Evolutionary conservation across 2,113 vertebrate species (phyloP), one percentile per base, ranked within the genome.

Genomic region (Empidonax traillii): DNA sequence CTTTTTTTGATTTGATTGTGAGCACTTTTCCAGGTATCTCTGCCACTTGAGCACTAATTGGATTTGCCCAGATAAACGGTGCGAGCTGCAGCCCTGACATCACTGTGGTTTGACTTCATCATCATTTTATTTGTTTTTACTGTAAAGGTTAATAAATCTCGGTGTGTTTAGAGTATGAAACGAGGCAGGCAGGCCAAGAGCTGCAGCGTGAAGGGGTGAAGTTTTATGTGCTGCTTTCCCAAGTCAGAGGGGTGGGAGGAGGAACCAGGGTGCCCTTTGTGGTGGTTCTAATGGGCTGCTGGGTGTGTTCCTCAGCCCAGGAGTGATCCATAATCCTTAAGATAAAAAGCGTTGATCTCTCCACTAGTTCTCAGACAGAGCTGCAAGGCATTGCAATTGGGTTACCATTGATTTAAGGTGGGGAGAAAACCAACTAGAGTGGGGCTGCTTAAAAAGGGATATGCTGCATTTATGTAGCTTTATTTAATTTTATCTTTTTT

Each of bases 11-110:
- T 99, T 99, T 98, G 99, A 99, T 99, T 99, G 99, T 98, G 98
- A 97, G 97, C 98, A 99, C 99, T 99, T 99, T 99, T 99, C 99
- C 98, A 97, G 98, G 98, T 99, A 98, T 98, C 98, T 98, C 99
- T 99, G 98, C 98, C 99, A 98, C 99, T 98, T 97, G 97, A 98
- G 98, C 98, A 98, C 98, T 99, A 98, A 99, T 99, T 99, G 97
- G 97, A 99, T 99, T 99, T 99, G 98, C 98, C 98, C 99, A 99
- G 99, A 99, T 98, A 98, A 99, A 98, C 97, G 98, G 98, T 98
- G 97, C 97, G 97, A 95, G 98, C 98, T 93, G 83, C 90, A 97
- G 98, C 96, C 97, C 98, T 98, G 97, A 98, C 98, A 96, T 98
- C 98, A 98, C 98, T 82, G 96, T 88, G 73, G 96, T 97, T 97